Conservation (phyloP, 2,797 vertebrate species). For the Sebastes steindachneri region DNA sequence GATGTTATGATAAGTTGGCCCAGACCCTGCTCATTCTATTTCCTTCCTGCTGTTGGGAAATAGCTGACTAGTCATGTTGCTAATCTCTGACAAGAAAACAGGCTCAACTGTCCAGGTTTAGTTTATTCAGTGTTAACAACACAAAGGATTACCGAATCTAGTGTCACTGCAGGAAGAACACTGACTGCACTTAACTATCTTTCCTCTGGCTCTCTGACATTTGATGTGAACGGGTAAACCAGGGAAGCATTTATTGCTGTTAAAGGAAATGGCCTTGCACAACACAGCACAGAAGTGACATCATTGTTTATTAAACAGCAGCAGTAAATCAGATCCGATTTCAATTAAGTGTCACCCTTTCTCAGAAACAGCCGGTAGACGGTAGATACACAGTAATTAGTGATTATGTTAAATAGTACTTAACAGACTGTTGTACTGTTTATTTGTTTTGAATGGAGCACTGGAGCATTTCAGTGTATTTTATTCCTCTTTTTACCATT, state of each 20-base stretch:
- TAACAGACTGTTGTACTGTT: neutral
- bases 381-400: neutral
- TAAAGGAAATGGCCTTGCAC: neutral
- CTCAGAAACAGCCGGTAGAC: neutral
- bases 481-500: neutral
- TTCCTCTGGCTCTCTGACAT: neutral
- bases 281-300: neutral
- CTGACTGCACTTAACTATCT: neutral
- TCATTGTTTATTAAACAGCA: neutral
- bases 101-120: neutral
- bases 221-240: neutral
- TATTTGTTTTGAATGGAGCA: neutral
- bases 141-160: neutral
- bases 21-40: neutral
- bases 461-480: neutral
- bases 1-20: neutral
- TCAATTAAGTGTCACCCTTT: neutral
- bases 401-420: neutral
- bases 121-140: neutral
- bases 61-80: neutral
- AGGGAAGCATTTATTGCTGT: neutral
- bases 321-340: neutral
- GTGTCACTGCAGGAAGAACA: neutral
- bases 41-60: neutral
- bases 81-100: neutral